Evolutionary conservation across 2,113 vertebrate species (phyloP).

Genomic region (Mola mola): DNA sequence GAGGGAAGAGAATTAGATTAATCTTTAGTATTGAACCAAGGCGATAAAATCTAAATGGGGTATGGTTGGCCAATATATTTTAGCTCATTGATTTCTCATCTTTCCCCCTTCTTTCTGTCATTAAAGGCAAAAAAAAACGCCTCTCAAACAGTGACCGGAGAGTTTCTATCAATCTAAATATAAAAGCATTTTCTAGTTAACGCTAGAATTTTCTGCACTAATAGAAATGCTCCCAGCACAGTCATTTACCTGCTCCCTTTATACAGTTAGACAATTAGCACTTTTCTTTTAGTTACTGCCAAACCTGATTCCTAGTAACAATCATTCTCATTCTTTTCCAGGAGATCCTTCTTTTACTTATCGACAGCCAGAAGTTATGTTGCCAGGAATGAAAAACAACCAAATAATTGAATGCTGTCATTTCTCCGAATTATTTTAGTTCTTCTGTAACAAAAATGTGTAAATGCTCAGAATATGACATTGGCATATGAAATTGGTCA

Average conservation of each 20-base stretch:
- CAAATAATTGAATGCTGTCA: too few species aligned
- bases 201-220: constrained; percentile 24
- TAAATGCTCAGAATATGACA: too few species aligned
- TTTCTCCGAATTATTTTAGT: too few species aligned
- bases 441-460: too few species aligned
- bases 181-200: constrained; percentile 54
- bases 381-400: too few species aligned
- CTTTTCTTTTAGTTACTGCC: constrained; percentile 36
- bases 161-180: constrained; percentile 36
- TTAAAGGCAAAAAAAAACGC: constrained; percentile 18
- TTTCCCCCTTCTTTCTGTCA: constrained; percentile 52
- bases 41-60: constrained; percentile 73
- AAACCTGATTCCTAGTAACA: constrained; percentile 1
- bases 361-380: too few species aligned
- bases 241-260: constrained; percentile 33
- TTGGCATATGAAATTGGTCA: too few species aligned
- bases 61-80: constrained; percentile 68
- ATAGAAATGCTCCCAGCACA: constrained; percentile 37
- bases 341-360: background rate
- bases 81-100: constrained; percentile 74
- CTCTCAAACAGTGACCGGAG: constrained; percentile 39
- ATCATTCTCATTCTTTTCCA: background rate
- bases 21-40: constrained; percentile 77
- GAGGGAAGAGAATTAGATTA: constrained; percentile 73
- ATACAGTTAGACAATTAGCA: constrained; percentile 18